Evolutionary conservation across 2,113 vertebrate species (phyloP).

Genomic region (Balaenoptera acutorostrata): DNA sequence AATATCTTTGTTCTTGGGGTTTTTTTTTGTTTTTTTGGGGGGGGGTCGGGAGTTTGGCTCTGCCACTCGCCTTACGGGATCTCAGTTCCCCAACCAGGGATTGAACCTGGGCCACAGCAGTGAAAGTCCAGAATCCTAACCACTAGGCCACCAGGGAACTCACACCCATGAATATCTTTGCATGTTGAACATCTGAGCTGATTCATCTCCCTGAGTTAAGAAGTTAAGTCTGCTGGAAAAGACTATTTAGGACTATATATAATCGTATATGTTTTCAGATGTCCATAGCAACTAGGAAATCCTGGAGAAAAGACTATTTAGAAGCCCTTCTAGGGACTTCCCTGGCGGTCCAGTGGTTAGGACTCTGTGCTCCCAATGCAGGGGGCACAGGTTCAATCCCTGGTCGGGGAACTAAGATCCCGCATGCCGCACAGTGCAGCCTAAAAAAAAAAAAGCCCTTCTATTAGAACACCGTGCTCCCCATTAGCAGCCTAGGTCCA

Average conservation of each 20-base stretch:
- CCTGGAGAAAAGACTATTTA: neutral
- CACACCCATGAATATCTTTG: neutral
- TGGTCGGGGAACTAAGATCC: too few relatives aligned
- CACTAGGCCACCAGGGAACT: neutral
- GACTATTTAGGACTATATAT: neutral
- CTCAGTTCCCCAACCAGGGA: neutral
- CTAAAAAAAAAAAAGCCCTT: neutral
- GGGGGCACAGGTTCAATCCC: too few relatives aligned
- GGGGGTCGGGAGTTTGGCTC: neutral
- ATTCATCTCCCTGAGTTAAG: slow-evolving; percentile 2
- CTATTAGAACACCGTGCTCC: neutral
- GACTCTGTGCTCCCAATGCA: too few relatives aligned
- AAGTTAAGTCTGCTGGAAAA: neutral
- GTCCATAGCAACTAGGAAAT: neutral
- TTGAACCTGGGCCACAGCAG: neutral
- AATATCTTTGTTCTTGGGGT: neutral
- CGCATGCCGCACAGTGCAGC: too few relatives aligned
- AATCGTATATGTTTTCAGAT: neutral
- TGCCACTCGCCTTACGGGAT: neutral
- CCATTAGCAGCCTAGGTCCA: neutral
- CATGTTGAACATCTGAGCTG: neutral
- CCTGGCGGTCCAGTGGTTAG: too few relatives aligned
- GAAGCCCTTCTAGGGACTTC: neutral
- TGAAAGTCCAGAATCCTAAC: neutral
- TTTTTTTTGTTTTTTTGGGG: neutral